These are phyloP conservation scores for Prochilodus magdalenae DNA, from an alignment of 2,113 vertebrate genomes.

Conservation along the genomic window DNA sequence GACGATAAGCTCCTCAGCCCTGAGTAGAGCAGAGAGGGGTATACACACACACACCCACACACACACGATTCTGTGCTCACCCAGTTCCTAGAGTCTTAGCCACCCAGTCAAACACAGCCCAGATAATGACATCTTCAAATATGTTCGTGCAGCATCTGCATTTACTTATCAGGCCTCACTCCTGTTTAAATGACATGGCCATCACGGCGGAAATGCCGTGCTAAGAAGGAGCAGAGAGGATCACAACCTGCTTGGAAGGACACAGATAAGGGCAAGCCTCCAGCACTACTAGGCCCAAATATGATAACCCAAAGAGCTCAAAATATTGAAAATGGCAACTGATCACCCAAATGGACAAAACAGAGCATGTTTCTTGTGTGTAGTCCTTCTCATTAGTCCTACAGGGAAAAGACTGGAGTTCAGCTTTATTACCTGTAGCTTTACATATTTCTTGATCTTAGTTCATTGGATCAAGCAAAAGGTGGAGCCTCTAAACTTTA, in stretches of 20 bases:
- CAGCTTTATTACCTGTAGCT: no score
- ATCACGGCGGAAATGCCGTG: conserved; percentile 68
- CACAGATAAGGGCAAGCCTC: conserved; percentile 59
- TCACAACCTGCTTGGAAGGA: conserved; percentile 53
- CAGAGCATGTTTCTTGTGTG: conserved; percentile 35
- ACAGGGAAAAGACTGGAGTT: no score
- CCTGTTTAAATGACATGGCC: conserved; percentile 61
- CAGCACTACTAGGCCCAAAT: conserved; percentile 15
- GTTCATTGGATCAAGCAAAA: no score
- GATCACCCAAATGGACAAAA: background rate
- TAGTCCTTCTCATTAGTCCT: background rate
- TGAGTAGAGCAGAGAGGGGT: conserved; percentile 46
- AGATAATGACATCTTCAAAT: conserved; percentile 60
- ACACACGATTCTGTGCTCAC: background rate
- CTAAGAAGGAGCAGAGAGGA: conserved; percentile 50
- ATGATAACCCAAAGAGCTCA: no score
- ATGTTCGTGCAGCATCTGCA: conserved; percentile 68
- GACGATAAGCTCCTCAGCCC: conserved; percentile 69
- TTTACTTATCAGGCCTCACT: conserved; percentile 63
- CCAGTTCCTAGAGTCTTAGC: conserved; percentile 49
- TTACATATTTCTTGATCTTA: no score
- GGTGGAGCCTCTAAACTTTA: no score
- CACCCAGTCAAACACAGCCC: conserved; percentile 60
- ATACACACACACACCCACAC: background rate
- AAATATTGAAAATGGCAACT: background rate